These are phyloP conservation scores for Rostratula benghalensis DNA, from an alignment of 2,113 vertebrate genomes.

Conservation along the genomic window DNA sequence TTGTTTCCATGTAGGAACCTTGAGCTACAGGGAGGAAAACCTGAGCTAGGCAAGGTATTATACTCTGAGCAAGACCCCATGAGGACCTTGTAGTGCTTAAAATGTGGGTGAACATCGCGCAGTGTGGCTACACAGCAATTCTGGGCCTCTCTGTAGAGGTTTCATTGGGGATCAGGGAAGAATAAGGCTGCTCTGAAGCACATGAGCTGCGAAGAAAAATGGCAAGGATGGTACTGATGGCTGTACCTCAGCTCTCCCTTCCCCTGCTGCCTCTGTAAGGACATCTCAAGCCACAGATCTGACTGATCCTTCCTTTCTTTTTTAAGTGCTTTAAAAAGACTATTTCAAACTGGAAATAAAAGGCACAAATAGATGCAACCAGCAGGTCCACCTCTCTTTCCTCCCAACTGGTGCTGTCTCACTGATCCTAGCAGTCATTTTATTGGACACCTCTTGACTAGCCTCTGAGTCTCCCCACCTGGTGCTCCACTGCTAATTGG, in stretches of 20 bases:
- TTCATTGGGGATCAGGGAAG: neutral
- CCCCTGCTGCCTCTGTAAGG: neutral
- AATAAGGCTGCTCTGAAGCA: neutral
- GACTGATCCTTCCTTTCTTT: neutral
- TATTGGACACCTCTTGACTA: neutral
- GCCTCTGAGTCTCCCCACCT: slow-evolving; percentile 20
- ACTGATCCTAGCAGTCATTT: neutral
- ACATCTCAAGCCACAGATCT: neutral
- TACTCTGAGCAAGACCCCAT: neutral
- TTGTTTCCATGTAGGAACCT: slow-evolving; percentile 49
- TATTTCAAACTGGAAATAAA: neutral
- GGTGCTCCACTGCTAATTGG: slow-evolving; percentile 47
- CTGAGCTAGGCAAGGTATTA: neutral
- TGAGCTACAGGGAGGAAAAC: slow-evolving; percentile 19
- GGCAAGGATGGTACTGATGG: neutral
- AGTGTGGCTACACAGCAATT: neutral
- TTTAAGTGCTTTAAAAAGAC: neutral
- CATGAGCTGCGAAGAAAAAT: accelerated
- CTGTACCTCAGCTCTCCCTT: neutral
- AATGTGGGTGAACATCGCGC: neutral
- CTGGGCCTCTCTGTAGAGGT: neutral
- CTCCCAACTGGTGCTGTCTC: neutral
- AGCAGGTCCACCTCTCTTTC: neutral
- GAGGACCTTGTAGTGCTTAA: slow-evolving; percentile 21
- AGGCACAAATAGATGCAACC: neutral